phyloP scores from a whole-genome alignment of 2,797 vertebrate species.

The Masticophis lateralis region DNA sequence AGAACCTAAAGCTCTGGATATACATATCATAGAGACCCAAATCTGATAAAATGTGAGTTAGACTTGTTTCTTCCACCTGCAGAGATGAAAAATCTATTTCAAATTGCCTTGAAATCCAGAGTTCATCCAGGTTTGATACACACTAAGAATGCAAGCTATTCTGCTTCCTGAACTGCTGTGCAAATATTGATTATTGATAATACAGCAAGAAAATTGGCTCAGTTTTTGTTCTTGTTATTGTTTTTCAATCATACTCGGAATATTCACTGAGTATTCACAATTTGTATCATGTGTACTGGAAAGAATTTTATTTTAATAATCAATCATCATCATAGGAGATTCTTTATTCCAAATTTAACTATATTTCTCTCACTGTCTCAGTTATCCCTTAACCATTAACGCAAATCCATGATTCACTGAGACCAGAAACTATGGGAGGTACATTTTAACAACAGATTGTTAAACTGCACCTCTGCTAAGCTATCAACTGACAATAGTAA shows the following conservation, averaged over 20 bases:
- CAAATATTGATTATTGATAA: background rate
- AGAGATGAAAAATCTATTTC: background rate
- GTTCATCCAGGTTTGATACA: background rate
- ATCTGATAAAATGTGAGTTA: background rate
- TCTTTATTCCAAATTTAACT: background rate
- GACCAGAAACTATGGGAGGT: background rate
- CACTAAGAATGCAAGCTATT: background rate
- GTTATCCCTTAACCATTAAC: background rate
- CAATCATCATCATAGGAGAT: background rate
- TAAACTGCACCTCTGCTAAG: background rate
- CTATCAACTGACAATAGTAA: background rate
- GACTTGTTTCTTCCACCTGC: background rate
- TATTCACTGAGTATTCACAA: background rate
- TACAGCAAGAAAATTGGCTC: background rate
- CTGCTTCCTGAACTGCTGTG: background rate
- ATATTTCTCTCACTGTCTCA: background rate
- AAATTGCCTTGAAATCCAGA: background rate
- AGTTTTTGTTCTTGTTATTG: background rate
- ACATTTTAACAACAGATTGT: background rate
- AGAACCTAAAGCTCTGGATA: background rate
- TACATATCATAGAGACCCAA: background rate
- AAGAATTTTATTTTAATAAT: background rate
- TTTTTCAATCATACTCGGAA: background rate
- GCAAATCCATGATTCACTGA: background rate
- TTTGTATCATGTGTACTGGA: background rate